phyloP scores from a whole-genome alignment of 2,888 invertebrate species.

The Heliconius charithonia region DNA sequence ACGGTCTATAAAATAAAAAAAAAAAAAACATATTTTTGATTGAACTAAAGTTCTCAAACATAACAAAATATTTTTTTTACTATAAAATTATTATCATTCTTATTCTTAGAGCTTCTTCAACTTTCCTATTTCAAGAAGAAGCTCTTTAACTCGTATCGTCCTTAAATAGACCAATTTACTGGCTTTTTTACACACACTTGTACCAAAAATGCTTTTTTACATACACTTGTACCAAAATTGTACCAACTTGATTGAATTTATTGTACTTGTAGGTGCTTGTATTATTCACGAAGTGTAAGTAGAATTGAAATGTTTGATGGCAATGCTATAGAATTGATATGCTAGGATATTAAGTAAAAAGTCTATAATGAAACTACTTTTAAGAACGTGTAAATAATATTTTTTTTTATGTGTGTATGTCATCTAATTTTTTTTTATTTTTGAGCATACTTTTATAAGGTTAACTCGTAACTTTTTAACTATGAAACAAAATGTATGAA shows the following conservation, averaged over 20 bases:
- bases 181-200: slow-evolving; percentile 44
- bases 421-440: too few relatives aligned
- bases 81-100: neutral
- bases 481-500: too few relatives aligned
- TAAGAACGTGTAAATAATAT: neutral
- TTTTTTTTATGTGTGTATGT: neutral
- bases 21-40: neutral
- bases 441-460: too few relatives aligned
- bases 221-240: slow-evolving; percentile 34
- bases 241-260: slow-evolving; percentile 44
- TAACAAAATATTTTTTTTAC: neutral
- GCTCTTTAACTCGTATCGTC: slow-evolving; percentile 41
- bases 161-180: slow-evolving; percentile 53
- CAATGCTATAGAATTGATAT: slow-evolving; percentile 49
- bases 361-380: slow-evolving; percentile 3
- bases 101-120: neutral
- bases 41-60: neutral
- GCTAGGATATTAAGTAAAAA: neutral
- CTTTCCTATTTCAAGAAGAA: neutral
- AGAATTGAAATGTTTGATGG: slow-evolving; percentile 44
- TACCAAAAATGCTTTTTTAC: slow-evolving; percentile 32
- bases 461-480: too few relatives aligned
- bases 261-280: slow-evolving; percentile 38
- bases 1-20: neutral
- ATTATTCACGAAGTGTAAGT: slow-evolving; percentile 41